Evolutionary conservation across 2,888 invertebrate genomes (phyloP).

Genomic region (Dimorphilus gyrociliatus): DNA sequence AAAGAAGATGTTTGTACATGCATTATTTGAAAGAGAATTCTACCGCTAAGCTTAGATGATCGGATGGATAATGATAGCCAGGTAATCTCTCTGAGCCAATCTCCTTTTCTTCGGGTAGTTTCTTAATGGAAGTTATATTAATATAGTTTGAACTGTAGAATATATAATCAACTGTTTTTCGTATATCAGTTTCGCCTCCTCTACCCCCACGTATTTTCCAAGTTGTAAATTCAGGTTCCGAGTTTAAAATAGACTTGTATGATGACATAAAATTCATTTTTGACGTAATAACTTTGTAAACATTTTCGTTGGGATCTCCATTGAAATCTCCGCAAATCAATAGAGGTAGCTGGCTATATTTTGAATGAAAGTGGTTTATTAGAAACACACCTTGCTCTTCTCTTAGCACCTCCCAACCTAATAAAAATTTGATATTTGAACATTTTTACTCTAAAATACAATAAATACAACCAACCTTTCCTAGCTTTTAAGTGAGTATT

Average conservation of each 20-base stretch:
- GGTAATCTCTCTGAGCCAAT: slow-evolving; percentile 53
- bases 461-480: slow-evolving; percentile 45
- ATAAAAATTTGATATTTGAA: no score
- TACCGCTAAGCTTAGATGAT: slow-evolving; percentile 53
- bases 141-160: slow-evolving; percentile 39
- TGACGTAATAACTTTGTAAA: slow-evolving; percentile 46
- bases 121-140: slow-evolving; percentile 44
- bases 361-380: slow-evolving; percentile 13
- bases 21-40: slow-evolving; percentile 3
- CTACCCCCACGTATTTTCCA: slow-evolving; percentile 52
- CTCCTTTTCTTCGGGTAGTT: slow-evolving; percentile 49
- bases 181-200: slow-evolving; percentile 45
- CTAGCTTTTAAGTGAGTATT: slow-evolving; percentile 60
- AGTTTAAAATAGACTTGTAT: slow-evolving; percentile 20
- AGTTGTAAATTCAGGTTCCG: slow-evolving; percentile 55
- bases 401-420: slow-evolving; percentile 17
- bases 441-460: no score
- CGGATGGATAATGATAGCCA: slow-evolving; percentile 53
- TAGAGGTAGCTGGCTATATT: slow-evolving; percentile 38
- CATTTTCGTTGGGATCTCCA: slow-evolving; percentile 54
- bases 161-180: slow-evolving; percentile 55
- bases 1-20: no score
- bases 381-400: slow-evolving; percentile 19
- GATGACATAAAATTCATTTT: slow-evolving; percentile 24
- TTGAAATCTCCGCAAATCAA: slow-evolving; percentile 60